Evolutionary conservation across 2,888 invertebrate genomes (phyloP).

Genomic region (Keiferia lycopersicella): DNA sequence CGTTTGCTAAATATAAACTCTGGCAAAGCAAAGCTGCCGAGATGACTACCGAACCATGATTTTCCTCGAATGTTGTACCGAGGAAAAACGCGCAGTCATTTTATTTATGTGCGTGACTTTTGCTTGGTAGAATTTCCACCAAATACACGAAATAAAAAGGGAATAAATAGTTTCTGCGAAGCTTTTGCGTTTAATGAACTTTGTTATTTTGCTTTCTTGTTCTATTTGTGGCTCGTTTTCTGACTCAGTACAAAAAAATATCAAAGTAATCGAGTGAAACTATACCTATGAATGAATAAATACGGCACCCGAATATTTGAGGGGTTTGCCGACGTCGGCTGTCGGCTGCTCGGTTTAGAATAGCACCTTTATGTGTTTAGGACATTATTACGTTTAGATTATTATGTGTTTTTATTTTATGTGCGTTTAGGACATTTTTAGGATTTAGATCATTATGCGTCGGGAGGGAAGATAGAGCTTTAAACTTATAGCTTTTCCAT

Average conservation of each 20-base stretch:
- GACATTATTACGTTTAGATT: too few species aligned
- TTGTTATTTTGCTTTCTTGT: background rate
- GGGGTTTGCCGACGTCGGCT: too few species aligned
- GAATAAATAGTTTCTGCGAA: conserved; percentile 13
- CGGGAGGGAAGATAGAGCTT: too few species aligned
- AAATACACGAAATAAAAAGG: background rate
- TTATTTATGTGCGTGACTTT: background rate
- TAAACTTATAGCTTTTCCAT: too few species aligned
- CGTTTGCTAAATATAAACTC: background rate
- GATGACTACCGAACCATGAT: background rate
- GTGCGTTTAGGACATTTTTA: too few species aligned
- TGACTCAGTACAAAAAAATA: background rate
- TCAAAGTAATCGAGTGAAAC: background rate
- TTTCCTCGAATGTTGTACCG: conserved; percentile 8
- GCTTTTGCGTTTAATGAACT: conserved; percentile 14
- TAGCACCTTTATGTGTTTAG: too few species aligned
- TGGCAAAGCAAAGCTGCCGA: background rate
- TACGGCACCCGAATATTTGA: too few species aligned
- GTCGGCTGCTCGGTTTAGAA: too few species aligned
- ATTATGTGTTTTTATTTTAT: too few species aligned
- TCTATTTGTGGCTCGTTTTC: background rate
- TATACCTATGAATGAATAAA: too few species aligned
- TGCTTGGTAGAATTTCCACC: background rate
- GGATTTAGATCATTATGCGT: too few species aligned
- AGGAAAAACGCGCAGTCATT: conserved; percentile 9